Base-by-base conservation (phyloP, 1,140 invertebrate species). In the Lanistes nyassanus region DNA sequence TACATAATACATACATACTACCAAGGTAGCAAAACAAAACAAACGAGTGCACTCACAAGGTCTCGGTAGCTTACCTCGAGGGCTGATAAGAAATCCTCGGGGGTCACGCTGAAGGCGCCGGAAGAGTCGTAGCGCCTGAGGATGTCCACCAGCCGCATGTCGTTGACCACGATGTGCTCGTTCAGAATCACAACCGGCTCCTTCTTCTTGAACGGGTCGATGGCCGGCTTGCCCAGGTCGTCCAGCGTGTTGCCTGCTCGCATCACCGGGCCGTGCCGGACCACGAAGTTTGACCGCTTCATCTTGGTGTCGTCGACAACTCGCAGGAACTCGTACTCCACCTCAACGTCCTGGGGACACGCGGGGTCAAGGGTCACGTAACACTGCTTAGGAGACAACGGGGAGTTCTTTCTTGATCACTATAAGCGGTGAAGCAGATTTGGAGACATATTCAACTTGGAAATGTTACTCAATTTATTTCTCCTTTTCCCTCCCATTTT, bases 241-340 rank as follows among this genome's bases (percentile, higher is more conserved):
- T 87, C 79, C 13, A 80, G 23, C 3, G 87, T 88, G 74, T 89
- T 88, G n/a, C 88, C 87, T 26, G 86, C 83, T 53, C 86, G 68
- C 76, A 88, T 76, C 0, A 88, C 76, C 26, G 82, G 81, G 7
- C 88, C 88, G 73, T 88, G 81, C 34, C 71, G 78, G 42, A 84
- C 53, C 42, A 70, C 37, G 68, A 89, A 86, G 72, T 87, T 77
- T 29, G 83, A 74, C 42, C 82, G 79, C 75, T 86, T 87, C 21
- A 60, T 56, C 73, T 84, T 84, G 31, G 88, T 85, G 37, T 88
- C 86, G 64, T 88, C 84, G 51, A 83, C 74, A 11, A 86, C 82
- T 66, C 83, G 76, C 42, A 87, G 66, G 71, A 88, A 88, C 80
- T 89, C 88, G 67, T 81, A 88, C 77, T 89, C 88, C 34, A 89